These are phyloP conservation scores for Allobates femoralis DNA, from an alignment of 2,797 vertebrate species.

Conservation along the genomic window DNA sequence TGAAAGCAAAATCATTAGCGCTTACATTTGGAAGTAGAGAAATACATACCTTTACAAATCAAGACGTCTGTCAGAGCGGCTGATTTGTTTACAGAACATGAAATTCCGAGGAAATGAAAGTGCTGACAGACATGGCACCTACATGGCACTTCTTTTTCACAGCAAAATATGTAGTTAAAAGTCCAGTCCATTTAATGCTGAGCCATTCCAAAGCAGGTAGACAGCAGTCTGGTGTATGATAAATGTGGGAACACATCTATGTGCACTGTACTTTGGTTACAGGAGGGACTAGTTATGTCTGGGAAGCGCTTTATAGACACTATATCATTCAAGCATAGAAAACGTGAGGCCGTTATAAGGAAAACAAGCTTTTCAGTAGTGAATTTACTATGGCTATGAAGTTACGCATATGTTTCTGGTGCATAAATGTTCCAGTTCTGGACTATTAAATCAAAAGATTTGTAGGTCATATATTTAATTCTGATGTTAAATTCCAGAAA, in stretches of 20 bases:
- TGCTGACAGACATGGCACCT: conserved; percentile 44
- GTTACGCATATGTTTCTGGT: conserved; percentile 6
- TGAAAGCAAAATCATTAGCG: conserved; percentile 54
- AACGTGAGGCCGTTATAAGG: conserved; percentile 15
- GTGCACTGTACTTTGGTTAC: conserved; percentile 22
- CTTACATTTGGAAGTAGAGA: conserved; percentile 49
- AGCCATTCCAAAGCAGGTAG: conserved; percentile 16
- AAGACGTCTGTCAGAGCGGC: conserved; percentile 44
- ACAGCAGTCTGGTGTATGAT: conserved; percentile 38
- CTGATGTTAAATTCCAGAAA: neutral
- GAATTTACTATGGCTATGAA: conserved; percentile 20
- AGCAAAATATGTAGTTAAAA: conserved; percentile 22
- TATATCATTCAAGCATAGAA: conserved; percentile 27
- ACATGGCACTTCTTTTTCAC: conserved; percentile 32
- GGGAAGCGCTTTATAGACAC: conserved; percentile 27
- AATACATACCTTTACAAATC: conserved; percentile 41
- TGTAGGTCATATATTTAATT: conserved; percentile 7
- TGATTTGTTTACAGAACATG: conserved; percentile 49
- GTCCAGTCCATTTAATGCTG: conserved; percentile 18
- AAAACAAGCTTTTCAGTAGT: conserved; percentile 12
- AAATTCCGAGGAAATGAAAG: conserved; percentile 47
- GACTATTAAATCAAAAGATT: conserved; percentile 10
- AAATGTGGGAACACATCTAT: conserved; percentile 52
- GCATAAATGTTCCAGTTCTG: neutral
- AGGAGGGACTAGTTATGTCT: conserved; percentile 38